A percentile compares a stretch with the other conserved stretches of the same genome.
phyloP scores from a whole-genome alignment of 2,888 invertebrate genomes.

The Phengaris alcon region DNA sequence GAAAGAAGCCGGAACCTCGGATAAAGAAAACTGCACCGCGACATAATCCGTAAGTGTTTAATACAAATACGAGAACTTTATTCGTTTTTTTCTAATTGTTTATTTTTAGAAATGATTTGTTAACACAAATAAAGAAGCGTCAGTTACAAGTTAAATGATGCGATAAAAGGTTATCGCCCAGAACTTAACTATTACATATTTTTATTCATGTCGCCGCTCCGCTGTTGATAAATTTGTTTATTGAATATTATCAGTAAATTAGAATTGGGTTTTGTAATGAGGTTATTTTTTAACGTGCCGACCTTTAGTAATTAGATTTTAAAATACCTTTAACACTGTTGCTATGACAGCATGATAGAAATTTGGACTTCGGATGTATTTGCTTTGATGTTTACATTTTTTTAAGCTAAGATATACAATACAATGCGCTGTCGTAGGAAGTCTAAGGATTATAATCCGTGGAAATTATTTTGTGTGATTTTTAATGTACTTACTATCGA shows the following conservation, averaged over 20 bases:
- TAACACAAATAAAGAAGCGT: neutral
- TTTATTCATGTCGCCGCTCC: conserved; percentile 60
- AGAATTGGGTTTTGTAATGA: conserved; percentile 42
- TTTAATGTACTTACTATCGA: no score
- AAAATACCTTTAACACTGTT: neutral
- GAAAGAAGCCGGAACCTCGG: no score
- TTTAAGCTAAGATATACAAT: no score
- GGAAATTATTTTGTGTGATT: no score
- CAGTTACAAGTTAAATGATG: neutral
- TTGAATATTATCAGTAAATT: conserved; percentile 62
- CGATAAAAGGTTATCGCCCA: conserved; percentile 2
- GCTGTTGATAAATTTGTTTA: conserved; percentile 57
- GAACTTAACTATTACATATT: conserved; percentile 57
- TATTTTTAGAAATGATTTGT: neutral
- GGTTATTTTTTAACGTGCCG: conserved; percentile 44
- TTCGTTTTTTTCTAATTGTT: neutral
- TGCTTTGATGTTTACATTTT: no score
- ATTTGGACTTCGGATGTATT: no score
- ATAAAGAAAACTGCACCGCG: no score
- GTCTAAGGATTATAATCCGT: no score
- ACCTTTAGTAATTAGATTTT: conserved; percentile 43
- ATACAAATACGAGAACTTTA: no score
- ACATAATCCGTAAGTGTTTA: no score
- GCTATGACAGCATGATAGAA: neutral
- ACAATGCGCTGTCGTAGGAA: no score